Conservation (phyloP, 35 echinoderm and acorn worm species). For the Ophiothrix spiculata region DNA sequence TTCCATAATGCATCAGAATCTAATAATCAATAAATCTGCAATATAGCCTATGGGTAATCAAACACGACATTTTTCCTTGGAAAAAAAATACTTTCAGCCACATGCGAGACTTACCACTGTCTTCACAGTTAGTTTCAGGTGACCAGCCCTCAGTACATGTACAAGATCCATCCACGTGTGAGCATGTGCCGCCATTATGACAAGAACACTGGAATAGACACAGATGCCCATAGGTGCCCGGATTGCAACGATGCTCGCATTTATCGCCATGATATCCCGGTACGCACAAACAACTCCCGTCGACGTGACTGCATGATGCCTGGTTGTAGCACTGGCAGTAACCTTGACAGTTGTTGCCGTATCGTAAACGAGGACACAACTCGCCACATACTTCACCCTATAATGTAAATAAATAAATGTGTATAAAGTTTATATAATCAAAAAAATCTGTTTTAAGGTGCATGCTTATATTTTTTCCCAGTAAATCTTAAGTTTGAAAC, state of each 20-base stretch:
- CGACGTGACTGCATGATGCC: constrained; percentile 54
- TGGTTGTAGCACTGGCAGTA: constrained; percentile 72
- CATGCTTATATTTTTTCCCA: too few species aligned
- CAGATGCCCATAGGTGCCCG: constrained; percentile 59
- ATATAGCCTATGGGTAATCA: neutral
- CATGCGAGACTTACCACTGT: constrained; percentile 49
- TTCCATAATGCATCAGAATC: neutral
- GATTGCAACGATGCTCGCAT: constrained; percentile 63
- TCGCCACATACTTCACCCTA: constrained; percentile 78
- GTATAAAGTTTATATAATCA: neutral
- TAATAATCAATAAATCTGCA: neutral
- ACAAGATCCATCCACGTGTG: constrained; percentile 72
- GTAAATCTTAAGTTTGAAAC: too few species aligned
- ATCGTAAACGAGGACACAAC: constrained; percentile 30
- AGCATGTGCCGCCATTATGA: constrained; percentile 73
- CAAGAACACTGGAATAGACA: constrained; percentile 68
- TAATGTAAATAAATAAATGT: too few species aligned
- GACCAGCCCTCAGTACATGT: constrained; percentile 57
- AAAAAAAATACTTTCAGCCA: neutral
- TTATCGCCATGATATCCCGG: constrained; percentile 67
- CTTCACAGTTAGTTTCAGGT: constrained; percentile 46
- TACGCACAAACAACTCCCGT: constrained; percentile 61
- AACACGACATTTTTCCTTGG: neutral
- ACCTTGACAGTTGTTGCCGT: constrained; percentile 53
- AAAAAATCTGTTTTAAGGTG: too few species aligned